Conservation (phyloP, 2,113 vertebrate genomes). For the Trematocara zebra region DNA sequence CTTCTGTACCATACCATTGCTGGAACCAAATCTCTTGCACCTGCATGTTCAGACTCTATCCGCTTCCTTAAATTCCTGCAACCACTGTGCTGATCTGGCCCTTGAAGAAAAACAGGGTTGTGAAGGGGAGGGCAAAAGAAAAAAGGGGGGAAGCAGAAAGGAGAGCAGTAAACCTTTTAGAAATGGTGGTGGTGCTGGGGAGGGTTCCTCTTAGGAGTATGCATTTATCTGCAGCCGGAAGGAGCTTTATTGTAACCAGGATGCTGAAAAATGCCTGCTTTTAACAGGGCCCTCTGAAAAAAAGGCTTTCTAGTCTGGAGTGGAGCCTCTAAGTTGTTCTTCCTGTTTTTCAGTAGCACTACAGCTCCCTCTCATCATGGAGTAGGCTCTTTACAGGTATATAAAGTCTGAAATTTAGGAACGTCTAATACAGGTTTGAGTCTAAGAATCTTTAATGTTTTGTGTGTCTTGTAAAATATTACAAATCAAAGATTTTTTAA, state of each 20-base stretch:
- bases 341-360: background rate
- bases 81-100: slow-evolving; percentile 29
- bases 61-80: slow-evolving; percentile 43
- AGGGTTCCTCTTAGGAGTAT: slow-evolving; percentile 1
- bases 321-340: background rate
- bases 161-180: slow-evolving; percentile 12
- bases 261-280: slow-evolving; percentile 2
- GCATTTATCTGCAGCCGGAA: slow-evolving; percentile 49
- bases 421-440: background rate
- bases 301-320: background rate
- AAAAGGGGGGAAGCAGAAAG: background rate
- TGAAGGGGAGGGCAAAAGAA: background rate
- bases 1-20: background rate
- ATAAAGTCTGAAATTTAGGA: background rate
- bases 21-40: slow-evolving; percentile 40
- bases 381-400: background rate
- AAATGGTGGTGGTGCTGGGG: background rate
- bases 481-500: background rate
- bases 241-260: slow-evolving; percentile 27
- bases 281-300: background rate
- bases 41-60: slow-evolving; percentile 37
- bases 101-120: slow-evolving; percentile 14
- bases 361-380: background rate
- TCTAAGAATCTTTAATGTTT: background rate
- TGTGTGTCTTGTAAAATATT: fast-evolving